Percentiles rank a stretch among this genome's conserved stretches.
phyloP scores from a whole-genome alignment of 2,797 vertebrate genomes.

The Leuciscus waleckii region DNA sequence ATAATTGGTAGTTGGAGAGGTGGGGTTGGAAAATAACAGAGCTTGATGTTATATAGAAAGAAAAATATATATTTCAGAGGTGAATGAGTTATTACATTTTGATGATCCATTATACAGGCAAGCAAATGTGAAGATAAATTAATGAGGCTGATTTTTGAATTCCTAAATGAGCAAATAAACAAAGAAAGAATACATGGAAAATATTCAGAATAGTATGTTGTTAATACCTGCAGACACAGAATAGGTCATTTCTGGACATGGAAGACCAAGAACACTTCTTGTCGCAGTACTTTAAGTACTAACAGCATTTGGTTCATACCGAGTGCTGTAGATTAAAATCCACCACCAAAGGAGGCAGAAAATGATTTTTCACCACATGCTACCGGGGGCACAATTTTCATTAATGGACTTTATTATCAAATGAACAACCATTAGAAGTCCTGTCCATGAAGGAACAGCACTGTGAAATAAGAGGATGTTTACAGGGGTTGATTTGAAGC shows the following conservation, averaged over 20 bases:
- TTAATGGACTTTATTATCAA: slow-evolving; percentile 46
- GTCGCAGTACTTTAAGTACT: slow-evolving; percentile 10
- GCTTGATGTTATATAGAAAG: neutral
- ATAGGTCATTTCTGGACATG: slow-evolving; percentile 23
- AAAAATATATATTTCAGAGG: neutral
- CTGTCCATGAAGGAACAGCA: slow-evolving; percentile 21
- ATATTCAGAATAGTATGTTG: neutral
- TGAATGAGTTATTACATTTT: neutral
- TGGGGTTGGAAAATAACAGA: neutral
- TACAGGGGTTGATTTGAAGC: slow-evolving; percentile 27
- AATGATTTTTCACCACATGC: slow-evolving; percentile 49
- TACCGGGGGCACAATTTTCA: slow-evolving; percentile 31
- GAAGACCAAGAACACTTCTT: slow-evolving; percentile 10
- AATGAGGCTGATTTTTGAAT: neutral
- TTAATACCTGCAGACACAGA: neutral
- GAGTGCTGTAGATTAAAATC: slow-evolving; percentile 44
- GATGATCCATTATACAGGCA: neutral
- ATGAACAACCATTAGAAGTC: slow-evolving; percentile 33
- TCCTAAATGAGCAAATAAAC: neutral
- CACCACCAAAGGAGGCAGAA: slow-evolving; percentile 45
- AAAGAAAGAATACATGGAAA: neutral
- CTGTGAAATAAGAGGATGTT: slow-evolving; percentile 33
- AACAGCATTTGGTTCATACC: slow-evolving; percentile 30
- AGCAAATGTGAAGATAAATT: neutral
- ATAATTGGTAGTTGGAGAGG: neutral